Base-by-base conservation (phyloP, 2,888 invertebrate genomes). In the Ectemnius cavifrons region DNA sequence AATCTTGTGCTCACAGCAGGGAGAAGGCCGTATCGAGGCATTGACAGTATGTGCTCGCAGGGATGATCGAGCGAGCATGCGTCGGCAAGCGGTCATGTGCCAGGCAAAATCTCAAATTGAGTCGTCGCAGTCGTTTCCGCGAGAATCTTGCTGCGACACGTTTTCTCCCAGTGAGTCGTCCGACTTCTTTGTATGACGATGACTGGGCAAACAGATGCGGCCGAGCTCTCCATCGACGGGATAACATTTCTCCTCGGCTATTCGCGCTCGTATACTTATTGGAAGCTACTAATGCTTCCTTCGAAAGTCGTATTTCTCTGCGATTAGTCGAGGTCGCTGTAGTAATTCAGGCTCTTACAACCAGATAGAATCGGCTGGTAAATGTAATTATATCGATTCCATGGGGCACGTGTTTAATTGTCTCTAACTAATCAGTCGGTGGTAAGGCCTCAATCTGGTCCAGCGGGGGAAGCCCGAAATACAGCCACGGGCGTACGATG, bases 391-490 rank as follows among this genome's bases (percentile, higher is more conserved):
- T 37, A 71, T 71, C 64, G 64, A 69, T 75, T 74, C 71, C 62
- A 63, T 66, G 71, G 62, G 66, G 66, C 76, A 67, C 59, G 77
- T 70, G 71, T 76, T 79, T 84, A 84, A 84, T 84, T 84, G 83
- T 81, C 74, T 76, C 67, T 79, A 74, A 79, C 81, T 85, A 83
- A 83, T 80, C 83, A 83, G 86, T 67, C 78, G 73, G 78, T 75
- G 82, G 78, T 79, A 77, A 78, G 72, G 75, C 78, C 65, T 75
- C 74, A 85, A 86, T 83, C 80, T 82, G 83, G 77, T 75, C 71
- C 73, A 66, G 56, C 58, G 52, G n/a, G 52, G n/a, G 52, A 14
- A 58, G 78, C 67, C 82, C 85, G 68, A 74, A 75, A 84, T 80
- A 84, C 84, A 69, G 71, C 75, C 74, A 63, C 70, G 63, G 68